Conservation (phyloP, 2,113 vertebrate genomes). For the Dunckerocampus dactyliophorus region DNA sequence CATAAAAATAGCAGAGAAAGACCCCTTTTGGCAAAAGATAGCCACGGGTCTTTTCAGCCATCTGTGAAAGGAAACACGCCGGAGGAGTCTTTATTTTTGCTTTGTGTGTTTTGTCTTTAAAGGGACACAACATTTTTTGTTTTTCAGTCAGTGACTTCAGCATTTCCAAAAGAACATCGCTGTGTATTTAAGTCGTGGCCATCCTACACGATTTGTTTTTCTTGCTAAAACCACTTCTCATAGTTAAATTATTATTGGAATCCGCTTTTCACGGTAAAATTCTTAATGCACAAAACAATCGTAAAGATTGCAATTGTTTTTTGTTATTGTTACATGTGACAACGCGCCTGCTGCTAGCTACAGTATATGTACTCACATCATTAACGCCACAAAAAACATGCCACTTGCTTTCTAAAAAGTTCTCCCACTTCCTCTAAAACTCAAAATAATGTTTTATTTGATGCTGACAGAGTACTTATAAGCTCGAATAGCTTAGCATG, state of each 20-base stretch:
- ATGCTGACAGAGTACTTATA: no score
- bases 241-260: background rate
- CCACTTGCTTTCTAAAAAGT: no score
- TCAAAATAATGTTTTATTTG: no score
- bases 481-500: no score
- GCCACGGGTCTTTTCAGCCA: slow-evolving; percentile 47
- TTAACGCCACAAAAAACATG: no score
- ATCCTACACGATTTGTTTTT: background rate
- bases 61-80: slow-evolving; percentile 61
- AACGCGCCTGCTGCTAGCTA: no score
- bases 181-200: background rate
- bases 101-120: slow-evolving; percentile 18
- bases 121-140: slow-evolving; percentile 3
- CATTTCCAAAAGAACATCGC: background rate
- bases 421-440: no score
- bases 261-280: no score
- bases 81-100: slow-evolving; percentile 30
- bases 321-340: background rate
- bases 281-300: background rate
- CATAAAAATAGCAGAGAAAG: slow-evolving; percentile 25
- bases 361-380: no score
- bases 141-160: background rate
- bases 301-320: background rate
- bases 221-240: background rate
- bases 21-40: slow-evolving; percentile 32